A percentile compares a stretch with the other conserved stretches of the same genome.
These are phyloP conservation scores for Chelonoidis abingdonii DNA, from an alignment of 2,113 vertebrate species.

Conservation along the genomic window DNA sequence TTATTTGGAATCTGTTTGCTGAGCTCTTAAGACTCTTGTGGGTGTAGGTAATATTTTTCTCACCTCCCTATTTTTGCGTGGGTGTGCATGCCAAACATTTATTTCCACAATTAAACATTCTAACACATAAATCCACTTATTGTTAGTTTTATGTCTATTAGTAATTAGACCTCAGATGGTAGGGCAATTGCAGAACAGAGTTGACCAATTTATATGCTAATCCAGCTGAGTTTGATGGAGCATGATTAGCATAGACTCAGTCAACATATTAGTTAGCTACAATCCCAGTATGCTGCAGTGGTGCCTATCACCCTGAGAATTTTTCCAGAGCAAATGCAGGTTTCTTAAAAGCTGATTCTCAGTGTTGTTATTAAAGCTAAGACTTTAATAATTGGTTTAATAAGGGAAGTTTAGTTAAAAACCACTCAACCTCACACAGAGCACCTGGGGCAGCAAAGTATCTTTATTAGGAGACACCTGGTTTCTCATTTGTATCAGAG, in stretches of 20 bases:
- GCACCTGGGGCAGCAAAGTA: constrained; percentile 6
- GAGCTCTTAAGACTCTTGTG: constrained; percentile 12
- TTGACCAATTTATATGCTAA: constrained; percentile 83
- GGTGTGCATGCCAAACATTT: background rate
- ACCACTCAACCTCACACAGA: background rate
- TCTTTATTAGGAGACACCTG: background rate
- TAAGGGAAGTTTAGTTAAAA: constrained; percentile 43
- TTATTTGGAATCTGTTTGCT: background rate
- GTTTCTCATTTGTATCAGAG: background rate
- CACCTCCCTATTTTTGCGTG: constrained; percentile 22
- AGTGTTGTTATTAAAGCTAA: constrained; percentile 21
- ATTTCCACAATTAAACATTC: constrained; percentile 67
- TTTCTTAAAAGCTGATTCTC: constrained; percentile 40
- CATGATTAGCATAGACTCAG: constrained; percentile 76
- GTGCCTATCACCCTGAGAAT: constrained; percentile 42
- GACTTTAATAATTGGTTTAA: constrained; percentile 17
- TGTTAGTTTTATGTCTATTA: constrained; percentile 74
- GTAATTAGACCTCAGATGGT: constrained; percentile 83
- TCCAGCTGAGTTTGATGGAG: constrained; percentile 76
- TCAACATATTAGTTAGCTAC: constrained; percentile 83
- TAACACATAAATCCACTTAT: constrained; percentile 71
- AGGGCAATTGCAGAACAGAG: constrained; percentile 75
- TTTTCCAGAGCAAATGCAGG: constrained; percentile 33
- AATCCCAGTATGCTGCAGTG: constrained; percentile 62
- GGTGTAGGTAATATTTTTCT: background rate